Evolutionary conservation across 37 sponge, comb jelly and placozoan genomes (phyloP).

Genomic region (Eunapius fragilis): DNA sequence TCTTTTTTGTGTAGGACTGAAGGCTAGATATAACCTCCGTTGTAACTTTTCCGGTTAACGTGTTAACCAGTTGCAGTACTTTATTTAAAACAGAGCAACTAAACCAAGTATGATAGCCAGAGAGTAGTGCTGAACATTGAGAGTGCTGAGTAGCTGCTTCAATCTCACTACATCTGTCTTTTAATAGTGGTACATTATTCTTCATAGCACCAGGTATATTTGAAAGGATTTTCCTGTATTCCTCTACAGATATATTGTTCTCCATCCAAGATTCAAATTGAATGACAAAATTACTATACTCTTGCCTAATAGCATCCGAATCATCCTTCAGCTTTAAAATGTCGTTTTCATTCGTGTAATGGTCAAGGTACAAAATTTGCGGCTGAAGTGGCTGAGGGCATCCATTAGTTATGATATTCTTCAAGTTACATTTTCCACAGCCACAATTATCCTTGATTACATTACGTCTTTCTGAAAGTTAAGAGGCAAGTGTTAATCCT

Average conservation of each 20-base stretch:
- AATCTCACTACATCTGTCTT: neutral
- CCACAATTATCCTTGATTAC: neutral
- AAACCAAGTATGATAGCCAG: neutral
- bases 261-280: neutral
- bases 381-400: neutral
- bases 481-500: too few species aligned
- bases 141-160: neutral
- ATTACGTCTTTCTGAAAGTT: too few species aligned
- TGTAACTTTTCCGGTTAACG: neutral
- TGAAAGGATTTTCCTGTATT: neutral
- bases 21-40: neutral
- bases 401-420: neutral
- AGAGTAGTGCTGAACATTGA: neutral
- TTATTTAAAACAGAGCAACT: neutral
- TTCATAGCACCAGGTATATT: neutral
- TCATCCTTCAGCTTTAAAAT: neutral
- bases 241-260: neutral
- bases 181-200: neutral
- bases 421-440: neutral
- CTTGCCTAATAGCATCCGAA: neutral
- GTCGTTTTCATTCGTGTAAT: neutral
- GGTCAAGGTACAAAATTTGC: neutral
- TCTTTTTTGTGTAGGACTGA: neutral
- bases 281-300: neutral
- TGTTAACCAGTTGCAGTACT: neutral